phyloP scores from a whole-genome alignment of 2,888 invertebrate species.

The Tetragnatha montana region DNA sequence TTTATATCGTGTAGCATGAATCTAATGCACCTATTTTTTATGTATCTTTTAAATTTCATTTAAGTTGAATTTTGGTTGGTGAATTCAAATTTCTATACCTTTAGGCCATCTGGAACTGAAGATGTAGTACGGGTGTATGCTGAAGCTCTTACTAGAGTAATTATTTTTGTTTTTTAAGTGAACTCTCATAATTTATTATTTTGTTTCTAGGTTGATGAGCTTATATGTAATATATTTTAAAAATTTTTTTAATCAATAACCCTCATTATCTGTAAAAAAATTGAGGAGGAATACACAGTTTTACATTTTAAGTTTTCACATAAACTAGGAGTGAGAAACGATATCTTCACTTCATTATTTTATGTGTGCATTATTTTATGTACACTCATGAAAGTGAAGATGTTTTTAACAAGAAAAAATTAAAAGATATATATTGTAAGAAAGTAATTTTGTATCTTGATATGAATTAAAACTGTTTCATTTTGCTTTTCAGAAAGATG shows the following conservation, averaged over 20 bases:
- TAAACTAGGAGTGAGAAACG: neutral
- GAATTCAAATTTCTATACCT: conserved; percentile 63
- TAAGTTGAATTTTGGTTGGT: neutral
- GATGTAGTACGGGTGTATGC: conserved; percentile 97
- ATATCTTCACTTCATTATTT: too few relatives aligned
- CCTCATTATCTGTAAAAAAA: too few relatives aligned
- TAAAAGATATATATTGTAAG: neutral
- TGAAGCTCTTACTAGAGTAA: conserved; percentile 85
- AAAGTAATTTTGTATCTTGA: neutral
- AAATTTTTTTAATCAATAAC: too few relatives aligned
- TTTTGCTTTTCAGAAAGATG: conserved; percentile 78
- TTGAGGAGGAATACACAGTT: too few relatives aligned
- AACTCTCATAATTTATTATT: neutral
- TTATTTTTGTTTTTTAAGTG: neutral
- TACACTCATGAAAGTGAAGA: too few relatives aligned
- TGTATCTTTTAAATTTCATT: neutral
- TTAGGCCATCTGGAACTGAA: conserved; percentile 96
- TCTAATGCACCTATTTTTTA: neutral
- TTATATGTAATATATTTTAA: neutral
- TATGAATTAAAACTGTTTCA: neutral
- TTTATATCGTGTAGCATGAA: neutral
- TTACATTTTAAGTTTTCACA: too few relatives aligned
- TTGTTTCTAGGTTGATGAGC: too few relatives aligned
- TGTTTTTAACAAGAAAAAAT: neutral
- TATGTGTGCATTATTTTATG: neutral